phyloP scores from a whole-genome alignment of 2,888 invertebrate genomes.

The Odontothrips loti region DNA sequence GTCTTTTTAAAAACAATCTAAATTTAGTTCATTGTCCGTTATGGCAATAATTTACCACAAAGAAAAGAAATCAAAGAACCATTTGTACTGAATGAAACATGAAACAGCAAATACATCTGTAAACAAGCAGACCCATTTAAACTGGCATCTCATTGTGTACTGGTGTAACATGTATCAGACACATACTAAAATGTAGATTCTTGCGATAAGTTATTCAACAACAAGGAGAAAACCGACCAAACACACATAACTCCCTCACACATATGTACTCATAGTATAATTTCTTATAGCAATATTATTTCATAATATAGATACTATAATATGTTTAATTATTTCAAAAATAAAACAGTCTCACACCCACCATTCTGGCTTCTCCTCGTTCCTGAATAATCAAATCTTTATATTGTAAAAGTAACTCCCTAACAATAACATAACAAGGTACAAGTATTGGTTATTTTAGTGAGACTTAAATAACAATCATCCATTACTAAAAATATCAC shows the following conservation, averaged over 20 bases:
- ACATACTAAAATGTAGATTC: slow-evolving; percentile 33
- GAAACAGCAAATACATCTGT: neutral
- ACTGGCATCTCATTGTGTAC: slow-evolving; percentile 37
- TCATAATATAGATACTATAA: slow-evolving; percentile 46
- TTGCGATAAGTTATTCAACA: slow-evolving; percentile 44
- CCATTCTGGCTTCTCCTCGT: slow-evolving; percentile 47
- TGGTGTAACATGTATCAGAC: slow-evolving; percentile 33
- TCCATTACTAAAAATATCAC: slow-evolving; percentile 54
- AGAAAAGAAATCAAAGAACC: neutral
- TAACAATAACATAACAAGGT: slow-evolving; percentile 45
- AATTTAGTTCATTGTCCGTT: neutral
- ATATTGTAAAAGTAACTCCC: slow-evolving; percentile 49
- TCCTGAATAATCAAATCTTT: slow-evolving; percentile 48
- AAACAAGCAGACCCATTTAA: neutral
- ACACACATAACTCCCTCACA: slow-evolving; percentile 35
- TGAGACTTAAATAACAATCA: slow-evolving; percentile 55
- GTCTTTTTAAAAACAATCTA: neutral
- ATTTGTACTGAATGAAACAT: neutral
- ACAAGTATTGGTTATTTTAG: slow-evolving; percentile 46
- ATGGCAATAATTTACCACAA: neutral
- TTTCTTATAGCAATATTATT: slow-evolving; percentile 37
- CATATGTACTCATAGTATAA: slow-evolving; percentile 35
- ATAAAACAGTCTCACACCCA: slow-evolving; percentile 47
- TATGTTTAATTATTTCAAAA: slow-evolving; percentile 47
- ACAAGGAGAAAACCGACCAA: slow-evolving; percentile 47